Evolutionary conservation across 2,113 vertebrate genomes (phyloP).

Genomic region (Pithys albifrons): DNA sequence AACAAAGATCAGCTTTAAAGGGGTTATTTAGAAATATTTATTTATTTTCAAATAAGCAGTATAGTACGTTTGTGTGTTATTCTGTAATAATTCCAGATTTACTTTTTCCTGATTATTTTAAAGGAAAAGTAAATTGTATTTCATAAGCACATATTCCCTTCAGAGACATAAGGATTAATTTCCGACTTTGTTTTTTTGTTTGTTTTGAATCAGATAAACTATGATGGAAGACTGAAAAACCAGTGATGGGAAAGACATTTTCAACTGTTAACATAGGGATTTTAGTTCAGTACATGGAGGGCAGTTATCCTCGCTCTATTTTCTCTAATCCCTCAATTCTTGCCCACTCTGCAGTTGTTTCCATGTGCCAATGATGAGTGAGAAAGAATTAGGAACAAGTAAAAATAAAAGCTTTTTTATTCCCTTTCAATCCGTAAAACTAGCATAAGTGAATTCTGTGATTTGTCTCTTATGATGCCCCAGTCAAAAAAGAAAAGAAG

Average conservation of each 20-base stretch:
- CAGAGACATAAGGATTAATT: background rate
- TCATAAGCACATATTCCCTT: background rate
- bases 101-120: background rate
- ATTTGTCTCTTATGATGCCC: background rate
- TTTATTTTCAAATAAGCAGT: background rate
- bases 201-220: background rate
- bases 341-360: background rate
- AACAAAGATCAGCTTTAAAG: background rate
- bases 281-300: fast-evolving
- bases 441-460: background rate
- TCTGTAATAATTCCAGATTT: background rate
- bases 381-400: background rate
- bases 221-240: background rate
- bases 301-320: background rate
- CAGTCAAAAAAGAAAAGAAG: background rate
- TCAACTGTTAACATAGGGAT: background rate
- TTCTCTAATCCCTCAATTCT: background rate
- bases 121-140: background rate
- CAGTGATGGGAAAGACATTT: background rate
- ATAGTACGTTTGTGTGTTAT: background rate
- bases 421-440: background rate
- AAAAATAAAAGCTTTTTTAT: background rate
- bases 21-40: background rate
- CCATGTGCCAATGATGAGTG: background rate
- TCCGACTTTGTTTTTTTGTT: background rate